A percentile compares a stretch with the other conserved stretches of the same genome.
Conservation (phyloP, 2,888 invertebrate species). For the Petrolisthes manimaculis region DNA sequence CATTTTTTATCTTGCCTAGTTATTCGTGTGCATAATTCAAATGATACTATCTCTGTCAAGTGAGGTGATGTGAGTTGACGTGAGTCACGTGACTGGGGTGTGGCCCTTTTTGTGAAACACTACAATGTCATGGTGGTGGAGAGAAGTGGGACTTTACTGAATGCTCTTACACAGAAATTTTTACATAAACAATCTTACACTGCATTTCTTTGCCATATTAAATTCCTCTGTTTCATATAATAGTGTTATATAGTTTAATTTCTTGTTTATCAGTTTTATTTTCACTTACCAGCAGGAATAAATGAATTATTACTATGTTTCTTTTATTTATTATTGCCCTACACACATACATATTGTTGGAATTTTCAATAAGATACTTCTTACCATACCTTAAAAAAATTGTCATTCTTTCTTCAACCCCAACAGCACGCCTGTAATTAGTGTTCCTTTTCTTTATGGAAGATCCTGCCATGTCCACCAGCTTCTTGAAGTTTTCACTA, state of each 20-base stretch:
- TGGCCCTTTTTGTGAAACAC: too few relatives aligned
- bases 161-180: too few relatives aligned
- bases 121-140: too few relatives aligned
- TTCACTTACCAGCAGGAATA: neutral
- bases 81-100: too few relatives aligned
- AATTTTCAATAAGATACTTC: conserved; percentile 19
- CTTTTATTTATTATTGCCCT: conserved; percentile 24
- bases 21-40: too few relatives aligned
- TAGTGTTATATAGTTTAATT: neutral
- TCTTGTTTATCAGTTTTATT: neutral
- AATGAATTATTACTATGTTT: conserved; percentile 22
- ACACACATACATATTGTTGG: conserved; percentile 8
- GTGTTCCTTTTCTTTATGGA: conserved; percentile 29
- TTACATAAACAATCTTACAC: too few relatives aligned
- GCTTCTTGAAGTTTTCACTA: conserved; percentile 13
- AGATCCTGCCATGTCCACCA: conserved; percentile 19
- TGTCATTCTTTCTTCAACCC: neutral
- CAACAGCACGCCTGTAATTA: conserved; percentile 19
- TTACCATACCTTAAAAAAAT: conserved; percentile 29
- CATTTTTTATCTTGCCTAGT: too few relatives aligned
- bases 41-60: too few relatives aligned
- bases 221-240: too few relatives aligned
- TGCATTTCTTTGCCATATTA: too few relatives aligned
- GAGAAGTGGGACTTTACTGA: too few relatives aligned
- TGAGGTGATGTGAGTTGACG: too few relatives aligned